Base-by-base conservation (phyloP, 2,888 invertebrate genomes). In the Busseola fusca region DNA sequence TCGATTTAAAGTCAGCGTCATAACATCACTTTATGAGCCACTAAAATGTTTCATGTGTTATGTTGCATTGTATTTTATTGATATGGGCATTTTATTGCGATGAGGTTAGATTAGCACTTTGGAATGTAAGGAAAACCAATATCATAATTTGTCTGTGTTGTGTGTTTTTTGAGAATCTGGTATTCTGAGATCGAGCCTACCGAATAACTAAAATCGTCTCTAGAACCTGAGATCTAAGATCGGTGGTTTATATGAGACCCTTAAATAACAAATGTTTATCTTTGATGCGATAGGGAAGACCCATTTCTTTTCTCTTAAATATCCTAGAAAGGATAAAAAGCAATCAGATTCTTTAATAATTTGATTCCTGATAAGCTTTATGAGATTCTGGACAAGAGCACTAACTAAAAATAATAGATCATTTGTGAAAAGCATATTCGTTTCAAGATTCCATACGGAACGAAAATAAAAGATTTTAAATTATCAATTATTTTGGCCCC, bases 51-150 rank as follows among this genome's bases (percentile, higher is more conserved):
- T 67, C 56, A 66, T 60, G 68, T 76, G 60, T 76, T 59, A 81
- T 56, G 50, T 76, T 66, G 60, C 45, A 76, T 76, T 76, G 81
- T 81, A 65, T 56, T 76, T 81, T 76, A 81, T 66, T 50, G 76
- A 40, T 54, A 56, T 16, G 16, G 34, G 50, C 27, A 6, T 76
- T 76, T 76, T 76, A 80, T 80, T 56, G 54, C 67, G 42, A 45
- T 48, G 21, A 50, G 16, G 48, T 48, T 48, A 3, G 3, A 3
- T n/a, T n/a, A n/a, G 48, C 48, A n/a, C 48, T 48, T n/a, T 48
- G 16, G 66, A 27, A 60, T 21, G 16, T 27, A n/a, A 68, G 42
- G 9, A 42, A 27, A 37, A 21, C 67, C 25, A 10, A 48, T 37
- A 37, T 6, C 34, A 34, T 34, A 7, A 34, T 34, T 5, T 34